A percentile compares a stretch with the other conserved stretches of the same genome.
Evolutionary conservation across 2,888 invertebrate genomes (phyloP).

Genomic region (Anarsia innoxiella): DNA sequence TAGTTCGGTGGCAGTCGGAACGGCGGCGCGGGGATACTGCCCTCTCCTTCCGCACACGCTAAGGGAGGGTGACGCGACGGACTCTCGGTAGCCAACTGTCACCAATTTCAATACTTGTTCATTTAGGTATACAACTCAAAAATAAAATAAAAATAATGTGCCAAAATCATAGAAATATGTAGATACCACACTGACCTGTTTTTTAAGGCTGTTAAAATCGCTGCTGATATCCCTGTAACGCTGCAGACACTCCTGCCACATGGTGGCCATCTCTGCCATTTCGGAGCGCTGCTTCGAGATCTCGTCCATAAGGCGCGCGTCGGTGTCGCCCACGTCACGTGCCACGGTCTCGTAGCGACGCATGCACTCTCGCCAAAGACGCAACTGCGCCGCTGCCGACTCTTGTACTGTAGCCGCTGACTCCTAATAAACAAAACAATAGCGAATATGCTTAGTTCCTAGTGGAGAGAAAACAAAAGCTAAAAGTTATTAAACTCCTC

Average conservation of each 20-base stretch:
- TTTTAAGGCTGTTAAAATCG: conserved; percentile 61
- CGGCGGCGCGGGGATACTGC: conserved; percentile 27
- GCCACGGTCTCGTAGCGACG: conserved; percentile 65
- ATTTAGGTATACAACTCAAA: too few species aligned
- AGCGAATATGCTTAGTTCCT: too few species aligned
- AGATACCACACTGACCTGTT: too few species aligned
- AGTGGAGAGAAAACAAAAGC: too few species aligned
- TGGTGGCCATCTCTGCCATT: conserved; percentile 65
- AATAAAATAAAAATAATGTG: too few species aligned
- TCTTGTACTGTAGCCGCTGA: conserved; percentile 47
- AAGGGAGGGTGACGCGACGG: conserved; percentile 37
- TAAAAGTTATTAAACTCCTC: too few species aligned
- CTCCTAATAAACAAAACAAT: too few species aligned
- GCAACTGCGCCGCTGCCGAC: conserved; percentile 57
- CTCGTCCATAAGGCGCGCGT: conserved; percentile 67
- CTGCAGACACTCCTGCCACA: conserved; percentile 69
- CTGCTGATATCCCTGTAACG: conserved; percentile 66
- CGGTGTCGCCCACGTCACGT: conserved; percentile 65
- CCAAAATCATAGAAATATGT: too few species aligned
- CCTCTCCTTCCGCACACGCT: conserved; percentile 51
- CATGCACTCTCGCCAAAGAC: conserved; percentile 68
- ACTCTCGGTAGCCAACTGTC: conserved; percentile 44
- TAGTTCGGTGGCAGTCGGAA: conserved; percentile 45
- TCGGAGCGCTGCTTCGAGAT: conserved; percentile 64
- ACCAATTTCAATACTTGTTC: too few species aligned